Base-by-base conservation (phyloP, 2,888 invertebrate species). In the Odontomyia ornata region DNA sequence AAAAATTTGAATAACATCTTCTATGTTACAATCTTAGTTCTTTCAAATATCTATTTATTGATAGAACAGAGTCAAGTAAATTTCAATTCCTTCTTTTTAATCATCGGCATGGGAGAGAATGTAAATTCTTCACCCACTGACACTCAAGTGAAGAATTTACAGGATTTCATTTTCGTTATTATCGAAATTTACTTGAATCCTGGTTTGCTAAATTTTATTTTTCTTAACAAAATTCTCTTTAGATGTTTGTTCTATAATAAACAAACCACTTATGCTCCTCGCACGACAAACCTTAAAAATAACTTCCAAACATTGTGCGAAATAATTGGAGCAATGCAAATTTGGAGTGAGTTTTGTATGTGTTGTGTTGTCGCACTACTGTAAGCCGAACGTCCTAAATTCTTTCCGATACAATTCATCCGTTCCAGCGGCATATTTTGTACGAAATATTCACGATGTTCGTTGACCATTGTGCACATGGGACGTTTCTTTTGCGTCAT, bases 401-500 rank as follows among this genome's bases (percentile, higher is more conserved):
- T 84, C 77, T 93, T 93, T 82, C 93, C 91, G 80, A 92, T 91
- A 88, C 95, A 95, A 84, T 92, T 92, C 94, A 95, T 94, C 84
- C 91, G 91, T 81, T 94, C 93, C 79, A 93, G 87, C 0, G 95
- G 95, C 89, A 95, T 91, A 84, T 91, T 92, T 83, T 94, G 93
- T 77, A 95, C 91, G 83, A 91, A 92, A 87, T 94, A 95, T 85
- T 95, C 95, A 36, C 94, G 90, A 84, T 94, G 94, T 84, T 95
- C 95, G 81, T 89, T 89, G 60, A 89, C 88, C 94, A 95, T 94
- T 79, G 91, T 93, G 87, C 95, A 95, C 65, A 94, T 89, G 1
- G 94, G 94, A 76, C 93, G 90, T 84, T 95, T 95, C 88, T 95
- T 95, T 83, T 93, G 93, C 90, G 94, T 94, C 91, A 93, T 92